Base-by-base conservation (phyloP, 2,797 vertebrate species). In the Rhynchonycteris naso region DNA sequence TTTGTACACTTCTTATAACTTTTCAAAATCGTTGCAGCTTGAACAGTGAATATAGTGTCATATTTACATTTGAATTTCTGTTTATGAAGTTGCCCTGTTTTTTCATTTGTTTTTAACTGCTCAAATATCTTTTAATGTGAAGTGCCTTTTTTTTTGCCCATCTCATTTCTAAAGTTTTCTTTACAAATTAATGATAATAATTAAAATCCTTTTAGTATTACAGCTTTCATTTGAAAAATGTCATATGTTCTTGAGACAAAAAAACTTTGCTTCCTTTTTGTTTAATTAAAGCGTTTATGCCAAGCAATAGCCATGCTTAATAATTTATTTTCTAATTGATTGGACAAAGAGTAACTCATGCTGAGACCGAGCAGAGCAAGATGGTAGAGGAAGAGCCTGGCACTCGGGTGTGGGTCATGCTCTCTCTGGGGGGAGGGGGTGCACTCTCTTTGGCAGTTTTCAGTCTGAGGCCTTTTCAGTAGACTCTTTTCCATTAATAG, bases 241-340 rank as follows among this genome's bases (percentile, higher is more conserved):
- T 86, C 38, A 22, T 66, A 80, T 76, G 59, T 93, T 87, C 94
- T 47, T 43, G 75, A 88, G 91, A 84, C 22, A 58, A 79, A 84
- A 83, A 89, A 38, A 10, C 4, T 18, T 61, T 2, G 35, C 15
- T 75, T 96, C 16, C 59, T 35, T 80, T 95, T 79, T 92, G 43
- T 92, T 96, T 80, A 50, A 87, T 82, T 83, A 91, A 84, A 30
- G 8, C 33, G 95, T 18, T 83, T 94, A 76, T 84, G 52, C n/a
- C 61, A 90, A 68, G 33, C 5, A 78, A 21, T 68, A 90, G 78
- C 90, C 26, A 22, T 93, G 65, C 65, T 79, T 90, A 68, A 63
- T 63, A 58, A 87, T 94, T 91, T 68, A 56, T 58, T 95, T 66
- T 93, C 72, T 85, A 61, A 85, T 85, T 95, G 43, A 76, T 14